Conservation (phyloP, 2,888 invertebrate species). For the Erynnis tages region DNA sequence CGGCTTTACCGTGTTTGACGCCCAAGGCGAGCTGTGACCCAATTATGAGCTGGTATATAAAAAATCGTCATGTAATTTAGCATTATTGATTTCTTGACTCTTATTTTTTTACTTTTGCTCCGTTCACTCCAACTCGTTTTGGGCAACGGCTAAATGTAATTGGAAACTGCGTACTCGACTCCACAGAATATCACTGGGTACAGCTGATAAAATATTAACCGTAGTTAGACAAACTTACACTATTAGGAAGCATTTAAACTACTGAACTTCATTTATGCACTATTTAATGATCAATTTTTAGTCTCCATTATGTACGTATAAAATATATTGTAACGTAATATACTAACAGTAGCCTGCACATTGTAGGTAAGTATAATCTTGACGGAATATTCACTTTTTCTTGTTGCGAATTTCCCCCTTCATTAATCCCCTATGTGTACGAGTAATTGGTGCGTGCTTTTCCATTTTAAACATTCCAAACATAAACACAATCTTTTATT, state of each 20-base stretch:
- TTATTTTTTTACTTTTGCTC: neutral
- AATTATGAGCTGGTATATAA: neutral
- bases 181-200: too few relatives aligned
- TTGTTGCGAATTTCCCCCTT: neutral
- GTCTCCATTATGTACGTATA: too few relatives aligned
- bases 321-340: too few relatives aligned
- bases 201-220: too few relatives aligned
- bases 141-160: too few relatives aligned
- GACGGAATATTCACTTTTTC: constrained; percentile 3
- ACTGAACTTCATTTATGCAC: too few relatives aligned
- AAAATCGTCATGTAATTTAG: constrained; percentile 1
- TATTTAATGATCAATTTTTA: too few relatives aligned
- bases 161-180: neutral
- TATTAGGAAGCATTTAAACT: too few relatives aligned
- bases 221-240: too few relatives aligned
- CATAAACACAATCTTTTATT: constrained; percentile 58
- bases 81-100: neutral
- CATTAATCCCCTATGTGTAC: constrained; percentile 2
- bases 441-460: constrained; percentile 24
- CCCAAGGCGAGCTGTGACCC: constrained; percentile 10
- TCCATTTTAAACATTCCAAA: constrained; percentile 38
- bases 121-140: neutral
- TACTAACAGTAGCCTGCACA: neutral
- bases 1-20: constrained; percentile 8
- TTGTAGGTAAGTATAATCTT: constrained; percentile 6